Evolutionary conservation across 2,888 invertebrate species (phyloP).

Genomic region (Blastobasis lacticolella): DNA sequence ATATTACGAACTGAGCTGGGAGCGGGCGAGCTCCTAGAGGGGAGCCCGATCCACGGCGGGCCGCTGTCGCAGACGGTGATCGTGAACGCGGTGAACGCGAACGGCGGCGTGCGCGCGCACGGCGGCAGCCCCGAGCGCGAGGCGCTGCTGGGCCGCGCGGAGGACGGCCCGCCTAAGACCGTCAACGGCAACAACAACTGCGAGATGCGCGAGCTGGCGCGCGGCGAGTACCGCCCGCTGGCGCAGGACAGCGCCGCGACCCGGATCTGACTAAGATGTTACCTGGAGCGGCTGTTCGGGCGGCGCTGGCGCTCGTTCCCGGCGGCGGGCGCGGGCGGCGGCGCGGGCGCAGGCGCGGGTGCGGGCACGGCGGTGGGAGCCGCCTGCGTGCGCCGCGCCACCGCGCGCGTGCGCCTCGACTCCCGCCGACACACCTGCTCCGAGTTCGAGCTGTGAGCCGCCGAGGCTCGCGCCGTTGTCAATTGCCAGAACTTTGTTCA

Average conservation of each 20-base stretch:
- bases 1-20: conserved; percentile 81
- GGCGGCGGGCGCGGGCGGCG: conserved; percentile 54
- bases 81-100: conserved; percentile 70
- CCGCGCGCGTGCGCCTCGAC: conserved; percentile 56
- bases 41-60: conserved; percentile 63
- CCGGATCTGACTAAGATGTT: conserved; percentile 84
- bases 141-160: conserved; percentile 67
- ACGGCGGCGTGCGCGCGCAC: conserved; percentile 75
- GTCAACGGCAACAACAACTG: conserved; percentile 85
- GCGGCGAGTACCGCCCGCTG: conserved; percentile 66
- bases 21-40: conserved; percentile 61
- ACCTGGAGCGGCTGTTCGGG: conserved; percentile 81
- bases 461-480: conserved; percentile 26
- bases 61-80: conserved; percentile 64
- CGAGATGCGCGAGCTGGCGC: conserved; percentile 83
- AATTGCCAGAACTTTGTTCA: conserved; percentile 39
- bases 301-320: conserved; percentile 72
- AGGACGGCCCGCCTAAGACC: conserved; percentile 74
- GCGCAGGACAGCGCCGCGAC: conserved; percentile 70
- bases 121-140: conserved; percentile 72
- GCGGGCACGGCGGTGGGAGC: conserved; percentile 33
- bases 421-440: conserved; percentile 67
- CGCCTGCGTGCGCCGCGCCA: conserved; percentile 49
- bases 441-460: conserved; percentile 61
- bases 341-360: conserved; percentile 42